These are phyloP conservation scores for Gisinianus flammeolus DNA, from an alignment of 2,888 invertebrate species.

Conservation along the genomic window DNA sequence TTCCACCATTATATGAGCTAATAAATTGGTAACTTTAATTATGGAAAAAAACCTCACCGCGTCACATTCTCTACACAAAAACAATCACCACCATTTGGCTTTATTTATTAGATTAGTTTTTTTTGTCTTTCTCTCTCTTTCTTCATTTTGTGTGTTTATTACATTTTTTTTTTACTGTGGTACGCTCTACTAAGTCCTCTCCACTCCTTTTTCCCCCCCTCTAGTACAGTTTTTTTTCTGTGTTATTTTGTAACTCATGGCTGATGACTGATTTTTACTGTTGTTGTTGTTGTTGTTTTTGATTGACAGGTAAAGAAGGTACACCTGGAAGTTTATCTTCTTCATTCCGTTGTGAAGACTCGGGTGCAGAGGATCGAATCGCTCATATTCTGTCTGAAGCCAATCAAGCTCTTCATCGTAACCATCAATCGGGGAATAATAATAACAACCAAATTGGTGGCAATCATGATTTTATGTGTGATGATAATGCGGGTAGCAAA, in stretches of 20 bases:
- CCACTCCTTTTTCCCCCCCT: background rate
- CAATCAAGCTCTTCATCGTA: conserved; percentile 74
- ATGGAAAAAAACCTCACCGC: conserved; percentile 21
- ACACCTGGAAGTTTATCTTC: conserved; percentile 73
- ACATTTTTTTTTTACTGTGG: background rate
- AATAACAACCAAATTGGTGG: conserved; percentile 38
- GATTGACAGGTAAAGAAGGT: conserved; percentile 74
- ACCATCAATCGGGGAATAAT: conserved; percentile 43
- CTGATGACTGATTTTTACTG: background rate
- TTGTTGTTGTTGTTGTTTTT: background rate
- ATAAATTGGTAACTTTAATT: conserved; percentile 36
- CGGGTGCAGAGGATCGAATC: conserved; percentile 87
- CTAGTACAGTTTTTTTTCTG: background rate
- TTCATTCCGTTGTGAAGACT: conserved; percentile 72
- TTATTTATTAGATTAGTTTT: conserved; percentile 38
- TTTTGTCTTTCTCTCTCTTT: background rate
- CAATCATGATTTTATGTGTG: conserved; percentile 56
- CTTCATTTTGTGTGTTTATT: background rate
- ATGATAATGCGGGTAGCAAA: conserved; percentile 57
- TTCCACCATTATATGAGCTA: conserved; percentile 17
- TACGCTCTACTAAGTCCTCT: conserved; percentile 27
- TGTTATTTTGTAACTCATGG: background rate
- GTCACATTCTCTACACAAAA: conserved; percentile 29
- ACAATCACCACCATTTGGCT: conserved; percentile 34
- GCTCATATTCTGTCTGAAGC: conserved; percentile 93